phyloP scores from a whole-genome alignment of 2,113 vertebrate genomes.

The Martes martes region DNA sequence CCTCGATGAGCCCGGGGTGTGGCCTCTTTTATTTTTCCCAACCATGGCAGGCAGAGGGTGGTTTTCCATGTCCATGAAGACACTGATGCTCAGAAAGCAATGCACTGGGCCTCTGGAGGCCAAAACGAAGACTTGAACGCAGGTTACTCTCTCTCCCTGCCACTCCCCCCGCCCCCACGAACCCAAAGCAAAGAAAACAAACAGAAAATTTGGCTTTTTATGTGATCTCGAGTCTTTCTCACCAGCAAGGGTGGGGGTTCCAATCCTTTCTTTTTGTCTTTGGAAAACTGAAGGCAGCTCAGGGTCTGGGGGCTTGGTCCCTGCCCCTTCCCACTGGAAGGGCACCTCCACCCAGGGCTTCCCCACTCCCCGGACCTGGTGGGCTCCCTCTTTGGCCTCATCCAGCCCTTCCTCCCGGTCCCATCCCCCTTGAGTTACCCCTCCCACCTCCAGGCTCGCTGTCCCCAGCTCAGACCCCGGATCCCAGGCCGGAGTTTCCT shows the following conservation, averaged over 20 bases:
- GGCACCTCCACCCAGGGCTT: neutral
- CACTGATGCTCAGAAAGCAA: neutral
- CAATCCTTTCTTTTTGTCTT: neutral
- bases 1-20: rapidly evolving
- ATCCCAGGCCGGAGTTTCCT: conserved; percentile 61
- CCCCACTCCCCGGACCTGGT: too few relatives aligned
- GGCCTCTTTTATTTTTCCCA: neutral
- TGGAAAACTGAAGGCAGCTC: neutral
- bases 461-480: conserved; percentile 15
- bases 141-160: neutral
- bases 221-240: neutral
- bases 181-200: neutral
- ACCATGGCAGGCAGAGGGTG: neutral
- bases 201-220: neutral
- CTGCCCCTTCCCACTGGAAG: too few relatives aligned
- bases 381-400: neutral
- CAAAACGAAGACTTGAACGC: neutral
- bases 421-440: neutral
- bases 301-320: neutral
- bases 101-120: neutral
- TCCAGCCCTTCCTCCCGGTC: neutral
- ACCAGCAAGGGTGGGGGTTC: neutral
- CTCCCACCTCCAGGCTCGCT: neutral
- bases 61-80: neutral
- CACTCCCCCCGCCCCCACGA: rapidly evolving